Percentiles rank a stretch among this genome's conserved stretches.
These are phyloP conservation scores for Capitulum mitella DNA, from an alignment of 2,888 invertebrate species.

Conservation along the genomic window DNA sequence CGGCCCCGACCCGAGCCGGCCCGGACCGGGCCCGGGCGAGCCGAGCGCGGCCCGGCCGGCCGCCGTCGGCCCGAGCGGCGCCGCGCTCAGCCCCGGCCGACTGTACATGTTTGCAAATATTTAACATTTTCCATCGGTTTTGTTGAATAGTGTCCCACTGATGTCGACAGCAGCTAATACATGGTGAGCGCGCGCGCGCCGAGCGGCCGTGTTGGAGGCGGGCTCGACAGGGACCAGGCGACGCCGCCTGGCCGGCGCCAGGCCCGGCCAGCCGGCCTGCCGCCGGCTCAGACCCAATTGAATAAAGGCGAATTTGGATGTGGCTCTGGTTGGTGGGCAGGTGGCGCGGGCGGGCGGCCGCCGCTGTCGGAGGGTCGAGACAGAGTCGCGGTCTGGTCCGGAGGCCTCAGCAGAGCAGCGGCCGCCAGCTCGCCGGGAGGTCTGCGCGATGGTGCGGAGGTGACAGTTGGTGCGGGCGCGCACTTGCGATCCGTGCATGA, in stretches of 20 bases:
- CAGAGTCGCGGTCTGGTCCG: background rate
- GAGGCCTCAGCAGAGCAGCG: background rate
- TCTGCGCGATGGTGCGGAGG: background rate
- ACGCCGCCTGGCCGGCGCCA: background rate
- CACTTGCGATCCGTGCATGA: background rate
- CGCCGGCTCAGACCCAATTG: background rate
- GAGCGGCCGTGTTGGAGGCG: background rate
- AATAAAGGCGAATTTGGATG: background rate
- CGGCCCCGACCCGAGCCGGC: background rate
- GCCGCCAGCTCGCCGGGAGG: no score
- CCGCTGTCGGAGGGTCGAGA: background rate
- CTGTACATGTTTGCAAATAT: conserved; percentile 20
- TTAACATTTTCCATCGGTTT: conserved; percentile 20
- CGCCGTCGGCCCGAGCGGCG: no score
- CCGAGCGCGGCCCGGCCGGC: background rate
- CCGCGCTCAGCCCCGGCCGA: background rate
- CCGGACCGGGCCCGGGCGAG: background rate
- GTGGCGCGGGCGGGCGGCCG: background rate
- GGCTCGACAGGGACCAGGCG: background rate
- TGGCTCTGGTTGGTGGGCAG: background rate
- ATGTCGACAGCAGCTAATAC: conserved; percentile 37
- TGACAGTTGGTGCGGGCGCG: background rate
- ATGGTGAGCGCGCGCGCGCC: conserved; percentile 60
- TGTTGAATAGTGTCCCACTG: background rate
- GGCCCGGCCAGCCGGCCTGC: background rate